Evolutionary conservation across 2,113 vertebrate genomes (phyloP).

Genomic region (Ciconia boyciana): DNA sequence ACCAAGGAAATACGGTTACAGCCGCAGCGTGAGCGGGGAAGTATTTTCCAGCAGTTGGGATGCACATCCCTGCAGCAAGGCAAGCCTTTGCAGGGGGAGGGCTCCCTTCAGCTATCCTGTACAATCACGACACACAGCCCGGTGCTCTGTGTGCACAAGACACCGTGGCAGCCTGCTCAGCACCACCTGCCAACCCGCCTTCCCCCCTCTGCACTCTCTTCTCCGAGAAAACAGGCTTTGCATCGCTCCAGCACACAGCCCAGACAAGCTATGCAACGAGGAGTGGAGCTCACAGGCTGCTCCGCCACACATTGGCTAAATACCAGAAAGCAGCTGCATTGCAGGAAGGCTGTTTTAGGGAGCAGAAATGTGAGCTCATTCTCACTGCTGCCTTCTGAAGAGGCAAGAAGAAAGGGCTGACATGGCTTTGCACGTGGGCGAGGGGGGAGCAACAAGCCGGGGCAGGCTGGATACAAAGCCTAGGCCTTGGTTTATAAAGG

Average conservation of each 20-base stretch:
- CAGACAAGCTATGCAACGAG: background rate
- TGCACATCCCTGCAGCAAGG: background rate
- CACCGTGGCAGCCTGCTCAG: background rate
- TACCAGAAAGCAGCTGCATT: background rate
- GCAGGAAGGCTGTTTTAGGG: background rate
- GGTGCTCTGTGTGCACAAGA: background rate
- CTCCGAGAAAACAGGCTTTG: background rate
- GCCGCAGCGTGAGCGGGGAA: fast-evolving
- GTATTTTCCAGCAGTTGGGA: background rate
- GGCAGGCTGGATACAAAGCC: background rate
- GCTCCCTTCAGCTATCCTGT: background rate
- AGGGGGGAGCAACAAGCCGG: background rate
- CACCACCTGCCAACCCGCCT: background rate
- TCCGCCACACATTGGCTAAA: background rate
- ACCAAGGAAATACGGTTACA: background rate
- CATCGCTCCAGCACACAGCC: background rate
- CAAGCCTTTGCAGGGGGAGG: background rate
- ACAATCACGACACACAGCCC: background rate
- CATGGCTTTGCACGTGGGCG: fast-evolving
- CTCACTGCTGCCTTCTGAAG: background rate
- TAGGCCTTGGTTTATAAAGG: conserved; percentile 29
- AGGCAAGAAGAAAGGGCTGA: background rate
- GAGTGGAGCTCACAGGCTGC: background rate
- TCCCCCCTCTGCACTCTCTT: background rate
- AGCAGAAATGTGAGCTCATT: too few species aligned